These are phyloP conservation scores for Cryptus armator DNA, from an alignment of 2,888 invertebrate genomes.

Conservation along the genomic window DNA sequence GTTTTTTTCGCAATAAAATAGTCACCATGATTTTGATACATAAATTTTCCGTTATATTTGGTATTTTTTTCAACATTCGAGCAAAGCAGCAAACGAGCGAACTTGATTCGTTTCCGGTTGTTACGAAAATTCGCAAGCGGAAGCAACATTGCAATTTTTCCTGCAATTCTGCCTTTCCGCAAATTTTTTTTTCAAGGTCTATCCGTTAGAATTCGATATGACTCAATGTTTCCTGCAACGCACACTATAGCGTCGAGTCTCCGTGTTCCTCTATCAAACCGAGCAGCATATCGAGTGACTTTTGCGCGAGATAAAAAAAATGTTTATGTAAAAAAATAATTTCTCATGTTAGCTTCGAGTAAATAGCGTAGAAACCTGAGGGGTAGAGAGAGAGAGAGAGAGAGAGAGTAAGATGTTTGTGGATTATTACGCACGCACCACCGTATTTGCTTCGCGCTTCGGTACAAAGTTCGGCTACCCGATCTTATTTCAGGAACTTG, in stretches of 20 bases:
- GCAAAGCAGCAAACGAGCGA: no score
- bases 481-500: constrained; percentile 42
- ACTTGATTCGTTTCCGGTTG: no score
- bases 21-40: no score
- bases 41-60: no score
- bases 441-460: constrained; percentile 19
- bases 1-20: no score
- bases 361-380: neutral
- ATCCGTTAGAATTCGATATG: neutral
- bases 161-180: no score
- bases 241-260: neutral
- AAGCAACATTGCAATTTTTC: no score
- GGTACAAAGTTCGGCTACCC: constrained; percentile 43
- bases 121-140: no score
- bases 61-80: no score
- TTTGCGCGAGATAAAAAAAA: neutral
- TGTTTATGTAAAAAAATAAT: neutral
- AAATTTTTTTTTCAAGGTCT: neutral
- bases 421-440: constrained; percentile 13
- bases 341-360: neutral
- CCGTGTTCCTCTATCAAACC: neutral
- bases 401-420: neutral
- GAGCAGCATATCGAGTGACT: no score
- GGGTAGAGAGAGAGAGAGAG: neutral
- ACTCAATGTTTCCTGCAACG: neutral